Base-by-base conservation (phyloP, 2,113 vertebrate species). In the Cichladusa arquata region DNA sequence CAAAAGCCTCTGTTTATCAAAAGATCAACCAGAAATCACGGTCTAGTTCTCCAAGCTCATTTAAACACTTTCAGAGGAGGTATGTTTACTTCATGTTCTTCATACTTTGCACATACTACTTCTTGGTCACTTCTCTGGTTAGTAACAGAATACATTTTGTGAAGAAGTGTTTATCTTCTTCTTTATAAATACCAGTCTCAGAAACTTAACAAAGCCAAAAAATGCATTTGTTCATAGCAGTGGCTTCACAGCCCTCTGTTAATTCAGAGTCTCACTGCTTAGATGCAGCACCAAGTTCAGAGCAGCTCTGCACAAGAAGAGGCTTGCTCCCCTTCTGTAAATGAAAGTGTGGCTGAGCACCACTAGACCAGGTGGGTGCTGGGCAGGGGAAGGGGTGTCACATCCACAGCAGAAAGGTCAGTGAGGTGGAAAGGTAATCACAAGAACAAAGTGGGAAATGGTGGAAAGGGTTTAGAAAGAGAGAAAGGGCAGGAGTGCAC, bases 291-390 rank as follows among this genome's bases (percentile, higher is more conserved):
- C 12, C 38, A 53, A 53, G 36, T 48, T 73, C 47, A 70, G 84
- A 86, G 67, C 53, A 80, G 62, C 19, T 58, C 8, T 54, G 14
- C 33, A n/a, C 33, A 50, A 56, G 36, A 56, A 26, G 58, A 65
- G 42, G 44, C 5, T 84, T 60, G 33, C 7, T 3, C 3, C 36
- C 33, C 28, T 40, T 74, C 71, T 83, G 38, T 12, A 78, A 84
- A 70, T 8, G 31, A 0, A 1, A 1, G 19, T 1, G 3, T 71
- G 42, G 20, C 47, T 80, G 71, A 91, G 70, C 31, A 53, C n/a
- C 0, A 0, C 48, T 50, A 50, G 33, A 60, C 19, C 50, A 65
- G 36, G 18, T 0, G 1, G 25, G 12, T 47, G 48, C 10, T 0
- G 1, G 29, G 66, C 44, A 86, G 44, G 80, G 36, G 71, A 60